These are phyloP conservation scores for Pteronura brasiliensis DNA, from an alignment of 2,113 vertebrate species.

Conservation along the genomic window DNA sequence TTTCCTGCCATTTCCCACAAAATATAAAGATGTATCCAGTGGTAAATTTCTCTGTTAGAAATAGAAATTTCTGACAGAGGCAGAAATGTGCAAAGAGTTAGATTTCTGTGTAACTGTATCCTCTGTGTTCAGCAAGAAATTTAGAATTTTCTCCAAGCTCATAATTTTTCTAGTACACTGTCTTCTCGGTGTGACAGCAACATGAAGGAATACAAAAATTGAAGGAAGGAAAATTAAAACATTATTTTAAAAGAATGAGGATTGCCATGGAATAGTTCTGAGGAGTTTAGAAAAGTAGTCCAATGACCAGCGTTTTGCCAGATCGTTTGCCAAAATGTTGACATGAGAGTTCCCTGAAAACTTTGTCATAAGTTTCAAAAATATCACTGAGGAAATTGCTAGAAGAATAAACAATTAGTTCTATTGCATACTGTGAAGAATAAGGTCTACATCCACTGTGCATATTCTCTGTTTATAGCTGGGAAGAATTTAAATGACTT, in stretches of 20 bases:
- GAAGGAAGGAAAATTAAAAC: slow-evolving; percentile 56
- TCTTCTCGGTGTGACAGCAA: slow-evolving; percentile 34
- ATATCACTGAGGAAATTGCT: slow-evolving; percentile 73
- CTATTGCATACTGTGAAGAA: slow-evolving; percentile 54
- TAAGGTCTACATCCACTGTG: slow-evolving; percentile 57
- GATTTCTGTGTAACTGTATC: slow-evolving; percentile 56
- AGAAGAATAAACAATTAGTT: slow-evolving; percentile 63
- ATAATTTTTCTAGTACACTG: slow-evolving; percentile 25
- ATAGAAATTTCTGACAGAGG: slow-evolving; percentile 57
- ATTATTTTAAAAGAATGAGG: slow-evolving; percentile 18
- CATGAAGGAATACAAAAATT: slow-evolving; percentile 45
- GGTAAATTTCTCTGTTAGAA: slow-evolving; percentile 34
- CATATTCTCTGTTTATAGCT: slow-evolving; percentile 82
- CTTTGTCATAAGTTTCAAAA: slow-evolving; percentile 65
- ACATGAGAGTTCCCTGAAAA: slow-evolving; percentile 46
- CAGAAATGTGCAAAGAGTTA: slow-evolving; percentile 42
- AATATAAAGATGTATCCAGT: slow-evolving; percentile 38
- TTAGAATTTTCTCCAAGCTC: slow-evolving; percentile 54
- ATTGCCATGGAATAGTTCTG: background rate
- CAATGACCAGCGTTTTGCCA: slow-evolving; percentile 27
- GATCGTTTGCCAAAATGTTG: slow-evolving; percentile 54
- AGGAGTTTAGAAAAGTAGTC: slow-evolving; percentile 54
- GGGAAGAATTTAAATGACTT: slow-evolving; percentile 82
- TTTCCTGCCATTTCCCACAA: slow-evolving; percentile 32
- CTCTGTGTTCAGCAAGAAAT: slow-evolving; percentile 54